phyloP scores from a whole-genome alignment of 2,113 vertebrate genomes.

The Cebus imitator region DNA sequence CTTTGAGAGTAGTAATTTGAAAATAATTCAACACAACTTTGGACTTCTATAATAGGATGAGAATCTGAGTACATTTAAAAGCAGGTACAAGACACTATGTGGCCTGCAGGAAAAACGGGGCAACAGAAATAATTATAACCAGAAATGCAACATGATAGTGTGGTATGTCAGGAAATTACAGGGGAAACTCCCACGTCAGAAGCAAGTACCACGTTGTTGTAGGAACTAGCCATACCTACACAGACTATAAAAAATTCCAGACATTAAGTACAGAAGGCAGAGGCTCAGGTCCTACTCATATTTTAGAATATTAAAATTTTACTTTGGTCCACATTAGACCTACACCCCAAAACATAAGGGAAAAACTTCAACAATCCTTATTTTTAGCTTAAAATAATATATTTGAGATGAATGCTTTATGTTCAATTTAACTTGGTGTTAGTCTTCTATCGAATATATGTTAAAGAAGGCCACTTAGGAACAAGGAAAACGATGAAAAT shows the following conservation, averaged over 20 bases:
- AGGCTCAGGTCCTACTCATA: not conserved
- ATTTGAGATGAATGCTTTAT: not conserved
- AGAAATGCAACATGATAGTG: not conserved
- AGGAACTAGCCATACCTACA: not conserved
- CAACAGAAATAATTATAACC: not conserved
- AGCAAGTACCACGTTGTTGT: not conserved
- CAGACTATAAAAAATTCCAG: not conserved
- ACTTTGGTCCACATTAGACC: not conserved
- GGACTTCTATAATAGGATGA: not conserved
- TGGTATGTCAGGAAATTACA: not conserved
- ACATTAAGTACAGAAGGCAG: not conserved
- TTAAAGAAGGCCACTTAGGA: not conserved
- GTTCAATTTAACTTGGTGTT: not conserved
- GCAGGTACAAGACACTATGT: not conserved
- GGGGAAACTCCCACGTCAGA: not conserved
- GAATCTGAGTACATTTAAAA: not conserved
- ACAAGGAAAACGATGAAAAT: conserved; percentile 8
- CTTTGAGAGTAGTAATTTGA: not conserved
- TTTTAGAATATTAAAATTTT: not conserved
- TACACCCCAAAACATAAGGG: not conserved
- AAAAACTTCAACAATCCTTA: not conserved
- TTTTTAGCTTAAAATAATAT: conserved; percentile 9
- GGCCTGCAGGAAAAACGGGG: not conserved
- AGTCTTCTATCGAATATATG: not conserved
- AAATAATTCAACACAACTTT: conserved; percentile 23